A percentile compares a stretch with the other conserved stretches of the same genome.
These are phyloP conservation scores for Pomacea canaliculata DNA, from an alignment of 2,888 invertebrate species.

Conservation along the genomic window DNA sequence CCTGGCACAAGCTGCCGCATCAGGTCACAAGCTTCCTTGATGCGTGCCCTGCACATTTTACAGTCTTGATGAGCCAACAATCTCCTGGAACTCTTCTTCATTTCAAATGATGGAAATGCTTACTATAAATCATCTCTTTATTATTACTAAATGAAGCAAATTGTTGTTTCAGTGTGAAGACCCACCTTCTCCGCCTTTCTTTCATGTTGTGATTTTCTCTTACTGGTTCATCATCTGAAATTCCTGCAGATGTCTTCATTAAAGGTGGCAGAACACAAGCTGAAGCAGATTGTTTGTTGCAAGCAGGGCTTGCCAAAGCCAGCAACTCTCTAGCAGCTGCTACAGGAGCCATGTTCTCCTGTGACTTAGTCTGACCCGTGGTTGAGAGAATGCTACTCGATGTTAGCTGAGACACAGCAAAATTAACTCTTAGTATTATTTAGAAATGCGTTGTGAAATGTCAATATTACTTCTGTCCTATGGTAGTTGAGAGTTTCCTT, in stretches of 20 bases:
- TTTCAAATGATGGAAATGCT: background rate
- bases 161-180: too few species aligned
- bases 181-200: slow-evolving; percentile 58
- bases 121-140: too few species aligned
- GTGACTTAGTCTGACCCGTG: background rate
- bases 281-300: background rate
- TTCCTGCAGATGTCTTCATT: background rate
- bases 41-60: slow-evolving; percentile 54
- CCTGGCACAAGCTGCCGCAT: slow-evolving; percentile 67
- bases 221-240: slow-evolving; percentile 28
- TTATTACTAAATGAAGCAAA: too few species aligned
- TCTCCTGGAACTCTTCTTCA: too few species aligned
- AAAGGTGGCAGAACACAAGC: background rate
- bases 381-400: too few species aligned
- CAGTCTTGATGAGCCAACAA: too few species aligned
- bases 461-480: too few species aligned
- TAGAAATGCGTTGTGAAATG: too few species aligned
- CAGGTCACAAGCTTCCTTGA: slow-evolving; percentile 67
- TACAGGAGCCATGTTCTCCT: slow-evolving; percentile 21
- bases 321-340: slow-evolving; percentile 20
- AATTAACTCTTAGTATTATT: too few species aligned
- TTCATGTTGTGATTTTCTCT: slow-evolving; percentile 61
- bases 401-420: too few species aligned
- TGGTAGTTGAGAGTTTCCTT: too few species aligned
- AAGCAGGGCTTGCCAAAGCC: slow-evolving; percentile 15